Evolutionary conservation across 2,113 vertebrate genomes (phyloP), one percentile per base, ranked within the genome.

Genomic region (Platycercus adscitus): DNA sequence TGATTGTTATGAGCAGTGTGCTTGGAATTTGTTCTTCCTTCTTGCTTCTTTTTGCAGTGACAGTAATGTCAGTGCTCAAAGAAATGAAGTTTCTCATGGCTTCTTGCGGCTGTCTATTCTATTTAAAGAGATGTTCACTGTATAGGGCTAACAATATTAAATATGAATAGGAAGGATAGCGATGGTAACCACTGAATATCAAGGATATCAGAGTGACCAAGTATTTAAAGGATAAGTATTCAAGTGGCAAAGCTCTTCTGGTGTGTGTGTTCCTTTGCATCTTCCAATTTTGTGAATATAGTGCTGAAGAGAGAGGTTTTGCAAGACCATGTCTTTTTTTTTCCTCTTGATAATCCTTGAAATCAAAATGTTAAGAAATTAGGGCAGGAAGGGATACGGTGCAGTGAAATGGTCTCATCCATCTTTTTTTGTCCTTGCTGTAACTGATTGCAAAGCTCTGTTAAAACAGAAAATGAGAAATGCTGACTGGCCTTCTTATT

Each of bases 1-100:
- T 91, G 63, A 9, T 11, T 71, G 43, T 21, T 43, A 66, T 0
- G 0, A 68, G 23, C 20, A 35, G 4, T 17, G 13, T 49, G 18
- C 55, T 64, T 55, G 35, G 29, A 68, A 77, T 52, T 66, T 60
- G 11, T 77, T 64, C 33, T 64, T 73, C 49, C 28, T 72, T 46
- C 18, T 70, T n/a, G 7, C 15, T 84, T 8, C 11, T 31, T 50
- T 80, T 88, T 33, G 46, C 17, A 21, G 63, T 46, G 37, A 64
- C 17, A 13, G 5, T 89, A 81, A 53, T 25, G 9, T 41, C 49
- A 41, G 0, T 90, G 50, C 33, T 85, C 33, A 47, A 58, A 88
- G 46, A n/a, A 85, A n/a, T 76, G 5, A 33, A 21, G 39, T 46
- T 87, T 72, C 49, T 93, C 12, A 8, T 66, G 64, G 9, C 43